A percentile compares a stretch with the other conserved stretches of the same genome.
These are phyloP conservation scores for Stenolophus ochropezus DNA, from an alignment of 2,888 invertebrate species.

Conservation along the genomic window DNA sequence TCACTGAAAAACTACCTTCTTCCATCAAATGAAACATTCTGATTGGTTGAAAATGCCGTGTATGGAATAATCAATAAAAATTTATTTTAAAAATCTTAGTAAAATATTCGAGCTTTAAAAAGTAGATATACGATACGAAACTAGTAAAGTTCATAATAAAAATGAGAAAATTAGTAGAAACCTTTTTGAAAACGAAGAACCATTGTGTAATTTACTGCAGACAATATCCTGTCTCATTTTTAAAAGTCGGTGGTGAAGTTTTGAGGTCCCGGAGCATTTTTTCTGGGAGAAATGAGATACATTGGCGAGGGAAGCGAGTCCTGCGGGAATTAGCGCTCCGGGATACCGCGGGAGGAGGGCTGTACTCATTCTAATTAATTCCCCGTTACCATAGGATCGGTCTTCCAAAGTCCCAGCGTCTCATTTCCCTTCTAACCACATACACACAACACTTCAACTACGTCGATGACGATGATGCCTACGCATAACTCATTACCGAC, in stretches of 20 bases:
- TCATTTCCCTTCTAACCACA: constrained; percentile 34
- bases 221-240: background rate
- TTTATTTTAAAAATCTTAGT: too few relatives aligned
- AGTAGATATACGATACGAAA: too few relatives aligned
- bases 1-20: too few relatives aligned
- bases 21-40: too few relatives aligned
- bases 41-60: too few relatives aligned
- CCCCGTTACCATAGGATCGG: constrained; percentile 51
- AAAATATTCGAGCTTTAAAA: too few relatives aligned
- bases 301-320: constrained; percentile 19
- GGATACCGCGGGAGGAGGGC: constrained; percentile 13
- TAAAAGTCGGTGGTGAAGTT: background rate
- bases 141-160: too few relatives aligned
- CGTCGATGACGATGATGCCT: too few relatives aligned
- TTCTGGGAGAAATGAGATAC: background rate
- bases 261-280: background rate
- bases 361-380: constrained; percentile 56
- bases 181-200: too few relatives aligned
- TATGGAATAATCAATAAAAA: too few relatives aligned
- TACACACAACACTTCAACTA: background rate
- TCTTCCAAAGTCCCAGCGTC: constrained; percentile 9
- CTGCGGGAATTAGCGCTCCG: constrained; percentile 32
- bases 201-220: background rate
- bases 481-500: too few relatives aligned
- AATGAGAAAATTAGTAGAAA: too few relatives aligned